Evolutionary conservation across 1,140 invertebrate species (phyloP), one percentile per base, ranked within the genome.

Genomic region (Tetramorium alpestre): DNA sequence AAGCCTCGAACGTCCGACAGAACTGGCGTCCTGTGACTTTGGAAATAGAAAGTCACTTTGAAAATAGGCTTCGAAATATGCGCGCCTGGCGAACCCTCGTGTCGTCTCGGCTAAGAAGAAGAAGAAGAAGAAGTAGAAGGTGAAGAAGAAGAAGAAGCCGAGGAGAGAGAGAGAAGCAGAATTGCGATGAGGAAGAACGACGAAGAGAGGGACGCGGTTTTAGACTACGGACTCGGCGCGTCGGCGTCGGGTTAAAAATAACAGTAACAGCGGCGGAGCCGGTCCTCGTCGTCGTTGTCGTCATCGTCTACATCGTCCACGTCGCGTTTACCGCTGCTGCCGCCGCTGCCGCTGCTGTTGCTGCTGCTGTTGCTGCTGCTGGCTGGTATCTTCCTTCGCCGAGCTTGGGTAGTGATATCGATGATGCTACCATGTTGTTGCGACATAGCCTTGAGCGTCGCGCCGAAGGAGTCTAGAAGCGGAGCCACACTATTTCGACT

Each of bases 231-330:
- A 93, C 91, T 93, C 93, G 93, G 89, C 94, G 94, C 93, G 93
- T 94, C 94, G 93, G 93, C 93, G 94, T 94, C 92, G 93, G 92
- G 94, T 95, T 95, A 95, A 95, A 95, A 95, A 95, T 95, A 95
- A 95, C 94, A 94, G 93, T 94, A 91, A 94, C 91, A 93, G 92
- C 92, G 67, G 80, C 85, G 87, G 88, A 88, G 88, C 89, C 85
- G 88, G 75, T 87, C 75, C 58, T 88, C 75, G 77, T 60, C 56
- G 76, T 62, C 67, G 77, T 89, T 87, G 44, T 85, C 85, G 65
- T 47, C 51, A 70, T 56, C 73, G 84, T 88, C 89, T 60, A 69
- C 89, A 78, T 80, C 82, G 78, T 85, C 89, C 58, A 81, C 80
- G 54, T 80, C 38, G 77, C 60, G 13, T 70, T 88, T 85, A 73